A percentile compares a stretch with the other conserved stretches of the same genome.
phyloP scores from a whole-genome alignment of 2,113 vertebrate species.

The Semicossyphus pulcher region DNA sequence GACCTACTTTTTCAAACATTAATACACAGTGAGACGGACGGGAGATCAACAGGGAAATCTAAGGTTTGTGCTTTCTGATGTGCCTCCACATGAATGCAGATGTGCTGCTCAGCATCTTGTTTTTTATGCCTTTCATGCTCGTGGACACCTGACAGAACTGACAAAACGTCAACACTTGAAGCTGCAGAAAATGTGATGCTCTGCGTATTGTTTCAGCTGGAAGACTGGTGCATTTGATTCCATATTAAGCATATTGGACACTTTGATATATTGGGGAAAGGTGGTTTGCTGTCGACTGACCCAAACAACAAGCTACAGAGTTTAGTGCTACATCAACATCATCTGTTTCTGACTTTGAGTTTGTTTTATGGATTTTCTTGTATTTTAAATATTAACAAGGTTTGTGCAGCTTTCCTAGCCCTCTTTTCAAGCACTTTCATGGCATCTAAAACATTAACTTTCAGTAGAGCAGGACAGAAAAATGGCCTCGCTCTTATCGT shows the following conservation, averaged over 20 bases:
- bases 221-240: background rate
- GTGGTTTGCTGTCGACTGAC: background rate
- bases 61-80: constrained; percentile 2
- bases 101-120: constrained; percentile 1
- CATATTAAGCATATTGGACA: too few relatives aligned
- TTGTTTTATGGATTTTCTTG: background rate
- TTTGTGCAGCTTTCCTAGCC: too few relatives aligned
- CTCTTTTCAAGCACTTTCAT: background rate
- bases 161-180: background rate
- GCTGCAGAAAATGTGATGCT: background rate
- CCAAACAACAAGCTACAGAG: background rate
- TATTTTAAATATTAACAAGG: too few relatives aligned
- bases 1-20: background rate
- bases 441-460: background rate
- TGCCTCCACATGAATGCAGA: constrained; percentile 25
- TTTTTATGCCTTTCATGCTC: constrained; percentile 3
- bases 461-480: background rate
- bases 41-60: background rate
- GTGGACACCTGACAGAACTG: constrained; percentile 1
- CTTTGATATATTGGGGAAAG: background rate
- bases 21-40: background rate
- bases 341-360: background rate
- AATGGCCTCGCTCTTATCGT: background rate
- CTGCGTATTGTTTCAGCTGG: background rate
- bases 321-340: background rate